Evolutionary conservation across 2,797 vertebrate genomes (phyloP).

Genomic region (Melanotaenia boesemani): DNA sequence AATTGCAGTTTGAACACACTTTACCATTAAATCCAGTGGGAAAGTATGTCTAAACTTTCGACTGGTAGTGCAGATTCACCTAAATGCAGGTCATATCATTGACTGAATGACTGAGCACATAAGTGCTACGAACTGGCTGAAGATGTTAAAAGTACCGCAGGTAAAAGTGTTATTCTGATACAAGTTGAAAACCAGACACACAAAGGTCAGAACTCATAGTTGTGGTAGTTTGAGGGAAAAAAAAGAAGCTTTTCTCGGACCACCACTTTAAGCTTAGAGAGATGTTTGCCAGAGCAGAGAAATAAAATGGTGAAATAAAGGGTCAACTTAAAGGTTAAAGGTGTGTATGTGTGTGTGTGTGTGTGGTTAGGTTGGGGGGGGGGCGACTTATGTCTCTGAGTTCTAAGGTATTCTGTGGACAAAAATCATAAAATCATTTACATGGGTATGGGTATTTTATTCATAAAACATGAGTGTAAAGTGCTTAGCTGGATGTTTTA

Average conservation of each 20-base stretch:
- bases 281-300: too few species aligned
- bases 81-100: not conserved
- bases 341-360: too few species aligned
- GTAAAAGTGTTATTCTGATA: not conserved
- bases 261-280: too few species aligned
- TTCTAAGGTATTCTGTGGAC: not conserved
- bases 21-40: too few species aligned
- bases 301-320: too few species aligned
- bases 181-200: too few species aligned
- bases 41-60: too few species aligned
- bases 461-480: not conserved
- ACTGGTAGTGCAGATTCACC: too few species aligned
- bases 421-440: not conserved
- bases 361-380: too few species aligned
- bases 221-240: not conserved
- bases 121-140: not conserved
- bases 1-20: too few species aligned
- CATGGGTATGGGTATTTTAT: not conserved
- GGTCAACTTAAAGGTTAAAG: too few species aligned
- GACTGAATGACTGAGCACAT: not conserved
- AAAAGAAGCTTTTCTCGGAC: not conserved
- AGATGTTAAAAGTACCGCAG: not conserved
- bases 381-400: not conserved
- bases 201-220: not conserved
- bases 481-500: not conserved